Percentiles rank a stretch among this genome's conserved stretches.
phyloP scores from a whole-genome alignment of 2,797 vertebrate genomes.

The Ceyx erithaca region DNA sequence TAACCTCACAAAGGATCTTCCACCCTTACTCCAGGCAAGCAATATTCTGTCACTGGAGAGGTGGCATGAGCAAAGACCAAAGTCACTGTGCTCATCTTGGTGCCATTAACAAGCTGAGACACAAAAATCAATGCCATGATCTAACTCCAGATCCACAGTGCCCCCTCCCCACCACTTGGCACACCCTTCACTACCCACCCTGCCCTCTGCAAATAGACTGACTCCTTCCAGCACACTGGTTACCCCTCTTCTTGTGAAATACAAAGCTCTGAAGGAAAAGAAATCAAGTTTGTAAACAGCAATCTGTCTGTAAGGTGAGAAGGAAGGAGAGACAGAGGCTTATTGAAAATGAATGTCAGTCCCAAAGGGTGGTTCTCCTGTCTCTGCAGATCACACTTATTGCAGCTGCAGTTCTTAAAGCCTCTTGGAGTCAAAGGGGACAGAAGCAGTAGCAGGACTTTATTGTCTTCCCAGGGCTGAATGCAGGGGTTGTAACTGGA shows the following conservation, averaged over 20 bases:
- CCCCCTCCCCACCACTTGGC: not conserved
- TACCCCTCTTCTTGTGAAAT: not conserved
- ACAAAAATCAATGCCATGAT: conserved; percentile 30
- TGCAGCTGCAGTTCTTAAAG: not conserved
- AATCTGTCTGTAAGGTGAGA: not conserved
- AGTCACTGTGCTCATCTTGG: not conserved
- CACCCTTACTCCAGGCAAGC: not conserved
- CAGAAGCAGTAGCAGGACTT: not conserved
- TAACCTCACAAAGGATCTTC: not conserved
- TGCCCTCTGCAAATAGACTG: not conserved
- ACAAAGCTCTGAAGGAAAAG: not conserved
- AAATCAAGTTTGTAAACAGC: not conserved
- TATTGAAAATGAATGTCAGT: conserved; percentile 20
- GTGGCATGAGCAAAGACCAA: not conserved
- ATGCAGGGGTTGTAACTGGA: not conserved
- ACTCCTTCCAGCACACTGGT: not conserved
- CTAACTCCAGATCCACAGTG: not conserved
- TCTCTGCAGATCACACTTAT: not conserved
- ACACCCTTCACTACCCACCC: not conserved
- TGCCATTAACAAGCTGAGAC: conserved; percentile 21
- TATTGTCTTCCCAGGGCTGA: not conserved
- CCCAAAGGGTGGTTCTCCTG: not conserved
- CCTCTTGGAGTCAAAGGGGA: not conserved
- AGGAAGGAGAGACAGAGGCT: not conserved
- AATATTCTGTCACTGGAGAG: conserved; percentile 8